Evolutionary conservation across 92 coral and sea anemone species (phyloP), one percentile per base, ranked within the genome.

Genomic region (Epizoanthus scotinus): DNA sequence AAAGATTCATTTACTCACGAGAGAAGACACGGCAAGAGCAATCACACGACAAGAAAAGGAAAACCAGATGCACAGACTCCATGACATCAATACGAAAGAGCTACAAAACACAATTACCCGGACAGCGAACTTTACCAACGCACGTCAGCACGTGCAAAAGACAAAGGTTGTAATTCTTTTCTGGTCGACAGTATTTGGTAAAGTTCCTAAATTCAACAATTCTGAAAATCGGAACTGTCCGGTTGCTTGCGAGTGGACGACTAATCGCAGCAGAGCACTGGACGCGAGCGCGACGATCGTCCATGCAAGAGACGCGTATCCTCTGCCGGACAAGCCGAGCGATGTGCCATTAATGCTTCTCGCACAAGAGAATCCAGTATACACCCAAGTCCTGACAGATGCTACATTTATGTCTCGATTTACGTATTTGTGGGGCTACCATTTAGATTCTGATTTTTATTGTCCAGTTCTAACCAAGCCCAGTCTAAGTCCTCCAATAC

Each of bases 141-240:
- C 52, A 47, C 15, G 12, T 2, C 52, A 10, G 52, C 52, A 13
- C 0, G 52, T 8, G 15, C 0, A 17, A 64, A 64, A 64, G 3
- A 14, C 22, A 29, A 20, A 34, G n/a, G 44, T 64, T 64, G 59
- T 82, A 2, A 31, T 84, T 17, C 57, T 87, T 24, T 87, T 71
- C 64, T 87, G 91, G 90, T 79, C 91, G 6, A 78, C 84, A 18
- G 73, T 78, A 34, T 87, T 87, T 84, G 82, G 88, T 54, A 34
- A 29, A 40, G 75, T 71, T 19, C 88, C 88, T 17, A 54, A 68
- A 40, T 71, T 60, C 25, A 70, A 54, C 21, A 38, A 52, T 3
- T 24, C 63, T 22, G 78, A 71, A 24, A 47, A 47, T 15, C 52
- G 52, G 17, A 69, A 60, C 53, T 83, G 88, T 19, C 83, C 83